A percentile compares a stretch with the other conserved stretches of the same genome.
phyloP scores from a whole-genome alignment of 2,797 vertebrate genomes.

The Siniperca scherzeri region DNA sequence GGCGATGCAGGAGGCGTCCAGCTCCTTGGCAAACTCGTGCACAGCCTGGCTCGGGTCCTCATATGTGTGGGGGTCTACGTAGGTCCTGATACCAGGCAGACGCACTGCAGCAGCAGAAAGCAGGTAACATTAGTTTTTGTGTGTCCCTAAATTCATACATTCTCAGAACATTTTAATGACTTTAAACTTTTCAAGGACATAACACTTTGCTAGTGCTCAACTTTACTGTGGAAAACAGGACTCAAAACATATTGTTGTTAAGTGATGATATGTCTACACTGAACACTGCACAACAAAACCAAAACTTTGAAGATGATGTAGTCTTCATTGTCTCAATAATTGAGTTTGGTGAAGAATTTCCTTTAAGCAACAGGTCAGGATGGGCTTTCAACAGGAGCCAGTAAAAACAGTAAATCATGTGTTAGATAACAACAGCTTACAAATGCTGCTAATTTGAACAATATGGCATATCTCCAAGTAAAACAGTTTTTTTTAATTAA shows the following conservation, averaged over 20 bases:
- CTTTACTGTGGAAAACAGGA: neutral
- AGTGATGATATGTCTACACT: neutral
- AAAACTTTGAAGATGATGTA: constrained; percentile 10
- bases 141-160: neutral
- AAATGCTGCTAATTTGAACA: constrained; percentile 15
- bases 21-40: constrained; percentile 97
- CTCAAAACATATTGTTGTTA: neutral
- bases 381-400: constrained; percentile 26
- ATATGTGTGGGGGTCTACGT: constrained; percentile 97
- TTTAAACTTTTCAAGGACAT: constrained; percentile 2
- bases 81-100: constrained; percentile 95
- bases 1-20: constrained; percentile 94
- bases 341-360: neutral
- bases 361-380: neutral
- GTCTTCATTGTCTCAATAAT: constrained; percentile 11
- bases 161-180: neutral
- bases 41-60: constrained; percentile 98
- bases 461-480: neutral
- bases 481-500: constrained; percentile 20
- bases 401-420: constrained; percentile 15
- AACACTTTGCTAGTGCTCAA: neutral
- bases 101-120: constrained; percentile 87
- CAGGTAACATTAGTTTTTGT: constrained; percentile 16
- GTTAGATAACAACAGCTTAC: constrained; percentile 18
- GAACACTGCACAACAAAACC: neutral